Evolutionary conservation across 1,140 invertebrate genomes (phyloP).

Genomic region (Neodiprion pinetum): DNA sequence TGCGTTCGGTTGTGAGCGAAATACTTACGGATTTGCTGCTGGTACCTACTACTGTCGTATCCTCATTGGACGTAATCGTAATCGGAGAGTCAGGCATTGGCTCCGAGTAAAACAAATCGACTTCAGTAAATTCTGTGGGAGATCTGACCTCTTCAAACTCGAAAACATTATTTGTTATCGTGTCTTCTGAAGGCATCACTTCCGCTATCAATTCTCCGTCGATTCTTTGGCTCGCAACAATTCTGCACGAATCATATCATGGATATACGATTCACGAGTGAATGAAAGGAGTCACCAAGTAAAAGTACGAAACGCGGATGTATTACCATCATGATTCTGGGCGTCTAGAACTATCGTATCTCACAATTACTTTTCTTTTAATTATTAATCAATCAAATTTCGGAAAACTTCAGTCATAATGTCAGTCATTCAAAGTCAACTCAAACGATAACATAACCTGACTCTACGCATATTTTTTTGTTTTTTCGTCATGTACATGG

Average conservation of each 20-base stretch:
- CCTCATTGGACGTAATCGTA: not conserved
- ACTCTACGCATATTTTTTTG: too few relatives aligned
- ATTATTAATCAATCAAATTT: not conserved
- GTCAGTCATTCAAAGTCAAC: not conserved
- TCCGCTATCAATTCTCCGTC: not conserved
- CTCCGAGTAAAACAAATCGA: not conserved
- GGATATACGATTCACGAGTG: not conserved
- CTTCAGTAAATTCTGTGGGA: not conserved
- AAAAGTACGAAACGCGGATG: too few relatives aligned
- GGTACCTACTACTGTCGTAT: slow-evolving; percentile 4
- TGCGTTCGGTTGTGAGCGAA: not conserved
- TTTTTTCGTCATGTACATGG: too few relatives aligned
- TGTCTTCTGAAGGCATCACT: not conserved
- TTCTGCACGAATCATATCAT: not conserved
- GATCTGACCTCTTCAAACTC: slow-evolving; percentile 1
- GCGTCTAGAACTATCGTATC: too few relatives aligned
- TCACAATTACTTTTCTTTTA: not conserved
- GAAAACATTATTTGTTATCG: not conserved
- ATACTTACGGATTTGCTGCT: slow-evolving; percentile 4
- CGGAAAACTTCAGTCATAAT: not conserved
- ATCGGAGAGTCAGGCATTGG: not conserved
- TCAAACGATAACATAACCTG: not conserved
- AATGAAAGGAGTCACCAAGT: too few relatives aligned
- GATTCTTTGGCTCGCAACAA: not conserved
- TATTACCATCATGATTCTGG: too few relatives aligned